Conservation (phyloP, 2,113 vertebrate species). For the Anhinga rufa region DNA sequence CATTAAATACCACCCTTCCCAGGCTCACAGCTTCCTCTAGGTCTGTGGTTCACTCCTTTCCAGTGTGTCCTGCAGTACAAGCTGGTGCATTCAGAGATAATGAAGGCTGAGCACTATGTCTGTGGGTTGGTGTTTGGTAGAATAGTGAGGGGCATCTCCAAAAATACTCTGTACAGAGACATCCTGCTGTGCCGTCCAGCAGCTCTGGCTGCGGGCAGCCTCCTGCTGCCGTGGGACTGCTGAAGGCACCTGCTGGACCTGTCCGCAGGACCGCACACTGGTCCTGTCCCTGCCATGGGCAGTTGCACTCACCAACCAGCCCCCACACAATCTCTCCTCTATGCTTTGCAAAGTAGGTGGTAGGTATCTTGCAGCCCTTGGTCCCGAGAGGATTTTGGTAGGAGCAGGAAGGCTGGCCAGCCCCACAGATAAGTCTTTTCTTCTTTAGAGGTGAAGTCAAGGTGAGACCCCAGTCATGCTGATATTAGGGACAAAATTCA, state of each 20-base stretch:
- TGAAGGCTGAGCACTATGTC: background rate
- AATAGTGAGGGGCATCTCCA: background rate
- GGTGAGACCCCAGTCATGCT: background rate
- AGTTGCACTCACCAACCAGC: background rate
- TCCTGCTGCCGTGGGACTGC: background rate
- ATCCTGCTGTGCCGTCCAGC: background rate
- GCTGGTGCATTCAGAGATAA: background rate
- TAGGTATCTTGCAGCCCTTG: background rate
- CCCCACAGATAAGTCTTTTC: background rate
- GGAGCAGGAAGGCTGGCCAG: background rate
- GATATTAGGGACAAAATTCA: background rate
- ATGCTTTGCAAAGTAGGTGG: background rate
- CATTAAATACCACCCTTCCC: background rate
- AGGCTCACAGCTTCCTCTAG: background rate
- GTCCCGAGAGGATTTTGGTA: background rate
- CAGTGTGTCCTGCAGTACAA: fast-evolving
- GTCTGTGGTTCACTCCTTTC: background rate
- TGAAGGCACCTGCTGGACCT: background rate
- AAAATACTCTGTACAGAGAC: background rate
- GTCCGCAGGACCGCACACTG: fast-evolving
- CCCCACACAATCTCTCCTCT: background rate
- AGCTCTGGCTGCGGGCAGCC: fast-evolving
- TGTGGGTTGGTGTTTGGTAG: background rate
- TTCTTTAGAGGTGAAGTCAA: background rate
- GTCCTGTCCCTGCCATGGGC: fast-evolving